Conservation (phyloP, 2,797 vertebrate genomes). For the Synanceia verrucosa region DNA sequence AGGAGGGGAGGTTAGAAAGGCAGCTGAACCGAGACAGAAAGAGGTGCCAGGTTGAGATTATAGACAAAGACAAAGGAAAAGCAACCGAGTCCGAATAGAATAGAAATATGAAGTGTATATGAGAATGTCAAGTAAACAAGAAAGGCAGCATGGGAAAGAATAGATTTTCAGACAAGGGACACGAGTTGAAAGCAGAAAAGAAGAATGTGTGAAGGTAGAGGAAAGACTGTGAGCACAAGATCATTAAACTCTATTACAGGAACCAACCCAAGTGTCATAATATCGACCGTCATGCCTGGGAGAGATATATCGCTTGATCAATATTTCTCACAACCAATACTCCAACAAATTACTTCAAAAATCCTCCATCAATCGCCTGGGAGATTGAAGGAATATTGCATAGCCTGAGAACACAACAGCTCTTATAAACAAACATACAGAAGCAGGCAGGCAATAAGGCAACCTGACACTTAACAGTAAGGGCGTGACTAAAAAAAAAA, state of each 20-base stretch:
- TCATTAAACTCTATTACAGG: slow-evolving; percentile 75
- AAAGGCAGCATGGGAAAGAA: slow-evolving; percentile 14
- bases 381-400: slow-evolving; percentile 26
- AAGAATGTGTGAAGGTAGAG: slow-evolving; percentile 33
- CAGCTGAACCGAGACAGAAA: slow-evolving; percentile 36
- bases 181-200: slow-evolving; percentile 22
- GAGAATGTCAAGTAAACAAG: slow-evolving; percentile 39
- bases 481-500: neutral
- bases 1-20: slow-evolving; percentile 46
- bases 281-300: slow-evolving; percentile 55
- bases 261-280: slow-evolving; percentile 57
- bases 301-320: slow-evolving; percentile 67
- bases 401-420: slow-evolving; percentile 23
- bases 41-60: slow-evolving; percentile 48
- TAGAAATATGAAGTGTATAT: slow-evolving; percentile 32
- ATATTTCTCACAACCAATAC: slow-evolving; percentile 74
- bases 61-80: slow-evolving; percentile 41
- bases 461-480: neutral
- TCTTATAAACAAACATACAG: slow-evolving; percentile 44
- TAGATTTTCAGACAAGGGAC: slow-evolving; percentile 47
- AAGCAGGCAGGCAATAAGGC: slow-evolving; percentile 13
- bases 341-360: slow-evolving; percentile 71
- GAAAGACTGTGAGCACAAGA: slow-evolving; percentile 50
- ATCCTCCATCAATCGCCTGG: slow-evolving; percentile 55
- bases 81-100: slow-evolving; percentile 11